phyloP scores from a whole-genome alignment of 1,140 invertebrate genomes.

The Apis laboriosa region DNA sequence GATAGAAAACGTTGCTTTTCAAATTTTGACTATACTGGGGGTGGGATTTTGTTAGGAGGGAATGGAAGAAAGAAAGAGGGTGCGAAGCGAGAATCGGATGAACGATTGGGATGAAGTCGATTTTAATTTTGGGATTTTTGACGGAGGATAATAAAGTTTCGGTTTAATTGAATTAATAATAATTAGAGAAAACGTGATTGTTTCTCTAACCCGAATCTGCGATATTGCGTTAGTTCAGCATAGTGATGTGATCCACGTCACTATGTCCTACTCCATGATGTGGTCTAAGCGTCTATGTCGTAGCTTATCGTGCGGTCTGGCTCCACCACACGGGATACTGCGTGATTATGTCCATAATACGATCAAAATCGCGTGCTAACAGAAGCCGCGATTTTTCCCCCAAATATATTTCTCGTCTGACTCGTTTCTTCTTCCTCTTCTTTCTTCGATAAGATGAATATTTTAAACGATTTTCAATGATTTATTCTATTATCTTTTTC shows the following conservation, averaged over 20 bases:
- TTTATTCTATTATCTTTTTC: not conserved
- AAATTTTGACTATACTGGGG: no score
- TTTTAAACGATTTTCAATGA: no score
- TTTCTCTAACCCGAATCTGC: not conserved
- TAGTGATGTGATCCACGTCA: not conserved
- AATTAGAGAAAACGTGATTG: not conserved
- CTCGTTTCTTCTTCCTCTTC: not conserved
- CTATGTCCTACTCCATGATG: slow-evolving; percentile 11
- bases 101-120: no score
- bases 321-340: not conserved
- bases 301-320: slow-evolving; percentile 16
- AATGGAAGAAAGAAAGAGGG: no score
- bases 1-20: no score
- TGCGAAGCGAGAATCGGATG: no score
- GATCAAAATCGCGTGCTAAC: not conserved
- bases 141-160: not conserved
- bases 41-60: no score
- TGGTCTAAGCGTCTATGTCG: slow-evolving; percentile 16
- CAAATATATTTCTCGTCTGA: not conserved
- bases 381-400: not conserved
- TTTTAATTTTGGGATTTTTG: no score
- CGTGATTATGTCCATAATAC: slow-evolving; percentile 10
- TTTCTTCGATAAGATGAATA: not conserved
- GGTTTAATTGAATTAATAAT: not conserved
- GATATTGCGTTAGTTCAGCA: not conserved